Percentiles rank a stretch among this genome's conserved stretches.
Evolutionary conservation across 2,888 invertebrate species (phyloP).

Genomic region (Dicranocentrus wangi): DNA sequence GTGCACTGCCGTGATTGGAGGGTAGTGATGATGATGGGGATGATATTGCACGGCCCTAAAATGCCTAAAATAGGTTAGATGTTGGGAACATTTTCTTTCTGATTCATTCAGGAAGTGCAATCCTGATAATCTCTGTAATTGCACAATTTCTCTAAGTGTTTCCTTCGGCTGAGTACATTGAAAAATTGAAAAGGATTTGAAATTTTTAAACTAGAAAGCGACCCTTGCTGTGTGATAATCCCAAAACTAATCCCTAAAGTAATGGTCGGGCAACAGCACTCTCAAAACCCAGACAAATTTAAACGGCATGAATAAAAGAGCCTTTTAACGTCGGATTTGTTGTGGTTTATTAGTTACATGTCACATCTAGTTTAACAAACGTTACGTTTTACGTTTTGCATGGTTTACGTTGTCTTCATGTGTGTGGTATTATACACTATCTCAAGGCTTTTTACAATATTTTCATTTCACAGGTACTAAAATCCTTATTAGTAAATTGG

Average conservation of each 20-base stretch:
- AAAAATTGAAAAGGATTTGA: background rate
- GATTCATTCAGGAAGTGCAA: slow-evolving; percentile 38
- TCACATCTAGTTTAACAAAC: background rate
- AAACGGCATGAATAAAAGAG: background rate
- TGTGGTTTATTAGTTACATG: background rate
- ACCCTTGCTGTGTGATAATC: slow-evolving; percentile 38
- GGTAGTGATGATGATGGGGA: background rate
- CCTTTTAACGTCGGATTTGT: background rate
- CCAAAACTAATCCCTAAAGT: slow-evolving; percentile 14
- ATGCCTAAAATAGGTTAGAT: background rate
- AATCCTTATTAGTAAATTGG: too few species aligned
- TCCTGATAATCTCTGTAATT: slow-evolving; percentile 25
- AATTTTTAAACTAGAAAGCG: slow-evolving; percentile 59
- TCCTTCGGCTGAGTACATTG: background rate
- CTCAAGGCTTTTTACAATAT: too few species aligned
- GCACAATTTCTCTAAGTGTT: slow-evolving; percentile 29
- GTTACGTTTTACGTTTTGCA: too few species aligned
- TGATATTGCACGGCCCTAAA: background rate
- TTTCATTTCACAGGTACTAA: too few species aligned
- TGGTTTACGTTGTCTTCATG: background rate
- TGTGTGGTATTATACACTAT: background rate
- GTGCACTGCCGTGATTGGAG: background rate
- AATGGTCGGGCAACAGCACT: background rate
- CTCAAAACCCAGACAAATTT: background rate
- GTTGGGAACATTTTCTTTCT: slow-evolving; percentile 12